phyloP scores from a whole-genome alignment of 2,888 invertebrate species.

The Antheraea assamensis region DNA sequence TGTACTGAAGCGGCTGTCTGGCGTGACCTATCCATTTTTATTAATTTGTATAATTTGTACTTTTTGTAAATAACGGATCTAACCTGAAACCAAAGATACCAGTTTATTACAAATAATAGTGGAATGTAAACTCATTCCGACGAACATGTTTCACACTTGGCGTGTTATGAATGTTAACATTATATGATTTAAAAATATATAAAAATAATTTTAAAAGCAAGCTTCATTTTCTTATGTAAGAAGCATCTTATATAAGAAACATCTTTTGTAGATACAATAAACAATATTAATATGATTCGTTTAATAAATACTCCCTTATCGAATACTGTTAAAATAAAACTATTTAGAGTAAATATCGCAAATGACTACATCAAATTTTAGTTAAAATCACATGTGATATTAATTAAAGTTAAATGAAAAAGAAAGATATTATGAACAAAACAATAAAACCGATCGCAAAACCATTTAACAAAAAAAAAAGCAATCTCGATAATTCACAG shows the following conservation, averaged over 20 bases:
- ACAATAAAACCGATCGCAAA: background rate
- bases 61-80: slow-evolving; percentile 1
- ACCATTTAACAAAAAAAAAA: too few relatives aligned
- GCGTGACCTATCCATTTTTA: background rate
- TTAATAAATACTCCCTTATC: background rate
- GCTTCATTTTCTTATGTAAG: background rate
- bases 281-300: too few relatives aligned
- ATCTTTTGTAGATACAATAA: background rate
- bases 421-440: background rate
- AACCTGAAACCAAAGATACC: slow-evolving; percentile 3
- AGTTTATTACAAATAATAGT: background rate
- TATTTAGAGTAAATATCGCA: background rate
- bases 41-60: background rate
- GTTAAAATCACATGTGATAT: background rate
- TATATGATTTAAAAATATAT: background rate
- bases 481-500: too few relatives aligned
- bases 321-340: background rate
- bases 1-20: background rate
- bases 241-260: background rate
- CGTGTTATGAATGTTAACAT: background rate
- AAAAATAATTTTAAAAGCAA: background rate
- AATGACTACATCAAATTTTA: background rate
- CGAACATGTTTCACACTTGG: background rate
- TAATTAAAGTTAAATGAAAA: background rate
- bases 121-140: background rate